These are phyloP conservation scores for Anorthoa munda DNA, from an alignment of 2,888 invertebrate species.

Conservation along the genomic window DNA sequence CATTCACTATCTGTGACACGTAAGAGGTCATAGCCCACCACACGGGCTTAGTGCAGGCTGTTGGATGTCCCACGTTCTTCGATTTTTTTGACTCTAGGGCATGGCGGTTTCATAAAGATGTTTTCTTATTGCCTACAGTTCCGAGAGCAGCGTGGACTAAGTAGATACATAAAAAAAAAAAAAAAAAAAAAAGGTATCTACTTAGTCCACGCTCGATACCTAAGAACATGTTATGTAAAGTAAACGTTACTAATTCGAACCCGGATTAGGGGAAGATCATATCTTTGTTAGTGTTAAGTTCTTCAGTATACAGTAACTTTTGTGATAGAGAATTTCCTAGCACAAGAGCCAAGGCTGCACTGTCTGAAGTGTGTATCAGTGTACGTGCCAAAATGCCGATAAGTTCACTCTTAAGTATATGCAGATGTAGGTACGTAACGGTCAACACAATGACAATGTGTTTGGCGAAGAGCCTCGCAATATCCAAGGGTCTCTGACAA, in stretches of 20 bases:
- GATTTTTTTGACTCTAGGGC: no score
- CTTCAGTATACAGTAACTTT: background rate
- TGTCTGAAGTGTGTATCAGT: no score
- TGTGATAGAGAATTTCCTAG: no score
- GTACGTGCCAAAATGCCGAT: no score
- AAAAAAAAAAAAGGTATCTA: no score
- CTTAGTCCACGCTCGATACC: no score
- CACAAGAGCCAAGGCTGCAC: no score
- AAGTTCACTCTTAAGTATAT: no score
- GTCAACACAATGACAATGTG: background rate
- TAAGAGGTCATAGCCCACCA: background rate
- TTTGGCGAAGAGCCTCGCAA: conserved; percentile 47
- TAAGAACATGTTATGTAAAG: no score
- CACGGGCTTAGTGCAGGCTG: background rate
- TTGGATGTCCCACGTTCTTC: background rate
- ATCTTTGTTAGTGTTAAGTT: background rate
- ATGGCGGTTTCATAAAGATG: background rate
- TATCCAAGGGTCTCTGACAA: conserved; percentile 69
- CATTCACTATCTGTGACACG: background rate
- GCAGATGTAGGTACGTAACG: background rate
- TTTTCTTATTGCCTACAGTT: background rate
- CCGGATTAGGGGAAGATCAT: background rate
- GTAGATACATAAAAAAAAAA: no score
- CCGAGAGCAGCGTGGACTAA: background rate
- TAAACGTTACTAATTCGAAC: no score